These are phyloP conservation scores for Capricornis sumatraensis DNA, from an alignment of 2,113 vertebrate genomes.

Conservation along the genomic window DNA sequence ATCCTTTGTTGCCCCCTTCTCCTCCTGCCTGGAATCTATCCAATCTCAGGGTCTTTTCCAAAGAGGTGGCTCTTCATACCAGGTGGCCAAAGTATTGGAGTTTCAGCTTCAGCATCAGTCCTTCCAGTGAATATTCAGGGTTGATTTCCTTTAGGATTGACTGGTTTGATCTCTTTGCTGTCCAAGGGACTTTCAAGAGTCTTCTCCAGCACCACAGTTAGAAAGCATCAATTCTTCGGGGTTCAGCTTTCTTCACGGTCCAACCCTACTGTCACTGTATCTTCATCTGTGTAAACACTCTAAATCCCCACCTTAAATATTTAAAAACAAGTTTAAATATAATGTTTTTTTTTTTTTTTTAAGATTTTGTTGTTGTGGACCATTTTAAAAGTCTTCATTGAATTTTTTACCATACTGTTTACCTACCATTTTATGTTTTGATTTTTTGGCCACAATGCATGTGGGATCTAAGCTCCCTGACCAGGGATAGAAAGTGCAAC, in stretches of 20 bases:
- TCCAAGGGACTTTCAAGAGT: neutral
- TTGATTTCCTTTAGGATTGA: neutral
- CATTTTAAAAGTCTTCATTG: neutral
- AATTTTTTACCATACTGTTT: neutral
- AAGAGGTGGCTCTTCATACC: neutral
- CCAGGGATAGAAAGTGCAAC: neutral
- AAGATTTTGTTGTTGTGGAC: neutral
- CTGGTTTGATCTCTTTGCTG: neutral
- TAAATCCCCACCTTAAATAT: neutral
- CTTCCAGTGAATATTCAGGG: neutral
- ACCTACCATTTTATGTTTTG: neutral
- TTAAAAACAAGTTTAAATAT: neutral
- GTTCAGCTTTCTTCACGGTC: neutral
- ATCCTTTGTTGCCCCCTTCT: neutral
- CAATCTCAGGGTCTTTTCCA: neutral
- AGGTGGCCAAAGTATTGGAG: neutral
- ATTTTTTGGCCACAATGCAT: neutral
- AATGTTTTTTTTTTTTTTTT: neutral
- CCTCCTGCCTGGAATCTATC: neutral
- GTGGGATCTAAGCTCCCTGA: neutral
- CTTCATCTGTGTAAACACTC: neutral
- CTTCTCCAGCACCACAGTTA: neutral
- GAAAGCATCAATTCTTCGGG: neutral
- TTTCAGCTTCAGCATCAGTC: neutral
- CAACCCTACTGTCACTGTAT: neutral